Percentiles rank a stretch among this genome's conserved stretches.
Conservation (phyloP, 2,888 invertebrate genomes). For the Amblyjoppa fuscipennis region DNA sequence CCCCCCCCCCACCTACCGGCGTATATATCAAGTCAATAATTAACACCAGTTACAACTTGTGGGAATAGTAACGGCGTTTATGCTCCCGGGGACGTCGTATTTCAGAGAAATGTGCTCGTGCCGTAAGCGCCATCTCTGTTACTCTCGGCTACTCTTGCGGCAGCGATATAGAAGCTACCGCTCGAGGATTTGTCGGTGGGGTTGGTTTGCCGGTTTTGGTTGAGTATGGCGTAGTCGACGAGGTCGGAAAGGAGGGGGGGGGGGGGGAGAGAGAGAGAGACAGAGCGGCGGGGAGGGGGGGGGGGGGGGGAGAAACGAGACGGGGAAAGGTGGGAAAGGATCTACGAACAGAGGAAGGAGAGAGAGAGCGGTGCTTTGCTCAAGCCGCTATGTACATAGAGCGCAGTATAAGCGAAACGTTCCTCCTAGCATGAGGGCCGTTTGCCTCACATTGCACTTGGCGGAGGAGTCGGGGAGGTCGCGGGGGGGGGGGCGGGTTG, state of each 20-base stretch:
- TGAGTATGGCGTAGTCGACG: conserved; percentile 57
- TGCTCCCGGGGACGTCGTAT: conserved; percentile 85
- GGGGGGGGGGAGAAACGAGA: conserved; percentile 65
- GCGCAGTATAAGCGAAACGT: conserved; percentile 44
- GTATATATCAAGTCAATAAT: conserved; percentile 84
- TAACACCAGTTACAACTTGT: conserved; percentile 85
- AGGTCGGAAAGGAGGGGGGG: conserved; percentile 53
- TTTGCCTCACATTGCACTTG: conserved; percentile 69
- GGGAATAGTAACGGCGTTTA: conserved; percentile 85
- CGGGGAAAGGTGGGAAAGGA: conserved; percentile 38
- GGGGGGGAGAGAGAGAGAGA: conserved; percentile 62
- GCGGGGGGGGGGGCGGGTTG: conserved; percentile 45
- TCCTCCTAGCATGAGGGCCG: conserved; percentile 20
- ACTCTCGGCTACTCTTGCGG: conserved; percentile 31
- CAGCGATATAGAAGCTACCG: conserved; percentile 60
- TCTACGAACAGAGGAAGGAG: conserved; percentile 56
- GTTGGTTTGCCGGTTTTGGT: conserved; percentile 69
- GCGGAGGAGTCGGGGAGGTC: conserved; percentile 53
- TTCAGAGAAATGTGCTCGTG: conserved; percentile 84
- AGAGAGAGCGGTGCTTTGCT: conserved; percentile 57
- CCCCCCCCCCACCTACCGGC: conserved; percentile 49
- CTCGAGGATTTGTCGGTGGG: conserved; percentile 80
- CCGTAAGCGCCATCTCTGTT: conserved; percentile 70
- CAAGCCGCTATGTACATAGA: conserved; percentile 40
- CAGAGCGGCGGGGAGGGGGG: conserved; percentile 37